phyloP scores from a whole-genome alignment of 2,113 vertebrate genomes.

The Pyrgilauda ruficollis region DNA sequence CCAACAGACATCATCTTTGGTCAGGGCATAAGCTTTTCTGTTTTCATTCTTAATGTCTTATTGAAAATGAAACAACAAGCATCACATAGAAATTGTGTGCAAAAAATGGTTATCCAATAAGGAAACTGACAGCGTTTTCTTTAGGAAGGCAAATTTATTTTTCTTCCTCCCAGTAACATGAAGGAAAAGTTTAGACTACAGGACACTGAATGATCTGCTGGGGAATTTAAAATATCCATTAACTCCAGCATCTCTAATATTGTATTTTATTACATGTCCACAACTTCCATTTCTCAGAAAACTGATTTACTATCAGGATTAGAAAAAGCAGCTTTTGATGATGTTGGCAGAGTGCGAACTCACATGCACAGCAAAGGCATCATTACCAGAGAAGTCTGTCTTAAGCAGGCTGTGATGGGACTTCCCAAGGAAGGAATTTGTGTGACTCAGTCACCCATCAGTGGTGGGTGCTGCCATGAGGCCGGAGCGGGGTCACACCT shows the following conservation, averaged over 20 bases:
- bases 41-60: neutral
- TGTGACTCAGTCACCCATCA: neutral
- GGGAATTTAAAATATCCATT: neutral
- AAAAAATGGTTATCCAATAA: neutral
- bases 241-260: neutral
- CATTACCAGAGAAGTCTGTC: neutral
- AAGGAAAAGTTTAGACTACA: neutral
- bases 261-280: neutral
- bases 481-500: neutral
- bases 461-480: neutral
- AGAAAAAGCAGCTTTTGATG: neutral
- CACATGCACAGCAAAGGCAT: neutral
- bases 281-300: neutral
- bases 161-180: neutral
- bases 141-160: neutral
- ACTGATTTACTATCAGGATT: neutral
- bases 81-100: neutral
- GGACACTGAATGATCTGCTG: neutral
- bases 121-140: neutral
- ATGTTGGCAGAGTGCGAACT: neutral
- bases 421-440: neutral
- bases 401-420: neutral
- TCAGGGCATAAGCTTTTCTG: neutral
- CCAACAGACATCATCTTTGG: neutral
- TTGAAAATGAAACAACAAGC: neutral